phyloP scores from a whole-genome alignment of 2,888 invertebrate species.

The Chymomyza fuscimana region DNA sequence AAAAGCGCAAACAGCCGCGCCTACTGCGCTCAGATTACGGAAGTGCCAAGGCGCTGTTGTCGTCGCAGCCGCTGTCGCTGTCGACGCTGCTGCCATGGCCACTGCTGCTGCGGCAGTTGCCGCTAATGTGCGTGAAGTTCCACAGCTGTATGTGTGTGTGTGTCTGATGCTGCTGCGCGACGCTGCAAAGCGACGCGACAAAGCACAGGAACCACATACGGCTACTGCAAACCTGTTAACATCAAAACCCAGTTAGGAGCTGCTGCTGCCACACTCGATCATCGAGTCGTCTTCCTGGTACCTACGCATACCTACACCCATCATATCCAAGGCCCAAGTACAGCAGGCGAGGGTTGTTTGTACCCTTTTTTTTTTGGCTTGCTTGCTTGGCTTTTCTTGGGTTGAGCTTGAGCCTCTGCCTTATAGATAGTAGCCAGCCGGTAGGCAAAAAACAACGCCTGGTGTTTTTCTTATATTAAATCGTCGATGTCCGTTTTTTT shows the following conservation, averaged over 20 bases:
- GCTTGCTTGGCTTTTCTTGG: slow-evolving; percentile 5
- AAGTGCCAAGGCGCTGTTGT: slow-evolving; percentile 50
- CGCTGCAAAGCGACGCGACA: slow-evolving; percentile 35
- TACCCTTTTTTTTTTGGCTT: slow-evolving; percentile 42
- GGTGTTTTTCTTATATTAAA: slow-evolving; percentile 75
- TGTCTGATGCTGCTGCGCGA: slow-evolving; percentile 26
- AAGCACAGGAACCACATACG: slow-evolving; percentile 11
- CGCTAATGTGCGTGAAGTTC: slow-evolving; percentile 70
- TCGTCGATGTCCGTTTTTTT: slow-evolving; percentile 62
- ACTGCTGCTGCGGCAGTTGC: slow-evolving; percentile 14
- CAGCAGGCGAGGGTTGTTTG: slow-evolving; percentile 57
- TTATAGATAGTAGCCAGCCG: slow-evolving; percentile 30
- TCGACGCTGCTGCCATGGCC: slow-evolving; percentile 12
- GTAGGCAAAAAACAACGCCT: slow-evolving; percentile 57
- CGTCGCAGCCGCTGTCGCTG: slow-evolving; percentile 11
- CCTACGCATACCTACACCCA: slow-evolving; percentile 58
- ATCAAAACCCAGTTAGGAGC: slow-evolving; percentile 73
- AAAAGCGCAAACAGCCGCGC: slow-evolving; percentile 78
- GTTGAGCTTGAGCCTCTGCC: slow-evolving; percentile 5
- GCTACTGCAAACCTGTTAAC: slow-evolving; percentile 76
- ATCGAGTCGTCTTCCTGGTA: background rate
- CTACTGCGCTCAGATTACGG: slow-evolving; percentile 78
- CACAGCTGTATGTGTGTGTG: slow-evolving; percentile 59
- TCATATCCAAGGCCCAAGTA: slow-evolving; percentile 40
- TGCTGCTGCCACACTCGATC: slow-evolving; percentile 12